A percentile compares a stretch with the other conserved stretches of the same genome.
Evolutionary conservation across 2,888 invertebrate species (phyloP).

Genomic region (Metellina segmentata): DNA sequence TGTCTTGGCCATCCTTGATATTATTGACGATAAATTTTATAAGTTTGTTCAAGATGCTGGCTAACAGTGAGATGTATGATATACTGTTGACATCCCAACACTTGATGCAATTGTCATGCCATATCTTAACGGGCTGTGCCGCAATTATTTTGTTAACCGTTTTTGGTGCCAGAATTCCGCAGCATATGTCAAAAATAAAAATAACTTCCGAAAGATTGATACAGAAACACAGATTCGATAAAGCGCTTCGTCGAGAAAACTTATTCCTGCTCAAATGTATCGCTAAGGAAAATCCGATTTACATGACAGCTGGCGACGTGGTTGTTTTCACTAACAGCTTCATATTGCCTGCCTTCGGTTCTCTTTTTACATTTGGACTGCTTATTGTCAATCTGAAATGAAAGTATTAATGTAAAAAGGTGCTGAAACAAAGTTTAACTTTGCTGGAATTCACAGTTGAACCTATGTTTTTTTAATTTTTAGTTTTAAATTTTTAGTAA

Average conservation of each 20-base stretch:
- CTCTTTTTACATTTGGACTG: background rate
- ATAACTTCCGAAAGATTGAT: background rate
- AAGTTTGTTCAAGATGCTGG: background rate
- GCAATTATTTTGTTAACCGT: background rate
- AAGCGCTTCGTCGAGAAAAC: background rate
- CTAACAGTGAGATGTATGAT: background rate
- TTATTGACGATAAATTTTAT: background rate
- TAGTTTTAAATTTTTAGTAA: too few species aligned
- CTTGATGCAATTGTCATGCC: background rate
- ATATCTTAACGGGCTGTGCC: background rate
- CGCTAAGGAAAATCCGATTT: background rate
- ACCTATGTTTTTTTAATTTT: too few species aligned
- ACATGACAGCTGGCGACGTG: background rate
- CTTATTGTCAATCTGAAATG: background rate
- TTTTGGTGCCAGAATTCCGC: background rate
- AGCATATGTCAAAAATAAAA: background rate
- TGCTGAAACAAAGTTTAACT: too few species aligned
- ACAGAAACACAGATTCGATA: background rate
- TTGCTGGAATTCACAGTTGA: too few species aligned
- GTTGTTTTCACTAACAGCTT: background rate
- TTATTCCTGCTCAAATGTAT: background rate
- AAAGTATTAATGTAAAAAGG: background rate
- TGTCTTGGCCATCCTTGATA: background rate
- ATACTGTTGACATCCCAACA: background rate
- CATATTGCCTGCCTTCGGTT: background rate